Conservation (phyloP, 1,140 invertebrate genomes). For the Drosophila nebulosa region DNA sequence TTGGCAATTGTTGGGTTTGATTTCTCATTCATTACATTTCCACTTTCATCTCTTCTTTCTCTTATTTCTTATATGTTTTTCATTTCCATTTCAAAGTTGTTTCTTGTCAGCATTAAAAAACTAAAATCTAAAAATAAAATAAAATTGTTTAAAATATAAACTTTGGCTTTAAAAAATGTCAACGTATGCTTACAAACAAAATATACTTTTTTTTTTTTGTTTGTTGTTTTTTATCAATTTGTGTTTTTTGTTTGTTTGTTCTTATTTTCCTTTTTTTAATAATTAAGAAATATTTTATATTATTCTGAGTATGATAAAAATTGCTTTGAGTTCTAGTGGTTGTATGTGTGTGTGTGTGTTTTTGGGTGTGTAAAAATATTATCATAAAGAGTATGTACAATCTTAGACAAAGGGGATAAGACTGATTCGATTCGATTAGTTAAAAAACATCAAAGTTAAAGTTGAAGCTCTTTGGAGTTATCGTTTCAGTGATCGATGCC, state of each 20-base stretch:
- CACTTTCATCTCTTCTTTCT: not conserved
- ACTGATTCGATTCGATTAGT: slow-evolving; percentile 38
- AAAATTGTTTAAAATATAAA: slow-evolving; percentile 73
- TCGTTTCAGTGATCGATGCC: not conserved
- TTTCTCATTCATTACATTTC: slow-evolving; percentile 47
- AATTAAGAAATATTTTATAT: slow-evolving; percentile 38
- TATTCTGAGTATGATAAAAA: slow-evolving; percentile 56
- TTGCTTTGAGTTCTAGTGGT: slow-evolving; percentile 50
- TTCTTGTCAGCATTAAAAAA: slow-evolving; percentile 56
- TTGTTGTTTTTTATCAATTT: not conserved
- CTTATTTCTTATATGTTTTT: too few relatives aligned
- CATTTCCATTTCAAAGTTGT: slow-evolving; percentile 27
- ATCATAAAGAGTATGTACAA: slow-evolving; percentile 61
- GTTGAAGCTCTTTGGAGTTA: slow-evolving; percentile 55
- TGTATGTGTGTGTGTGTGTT: slow-evolving; percentile 39
- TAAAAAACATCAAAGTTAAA: slow-evolving; percentile 42
- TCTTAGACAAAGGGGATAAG: slow-evolving; percentile 38
- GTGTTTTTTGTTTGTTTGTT: not conserved
- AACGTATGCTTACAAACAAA: slow-evolving; percentile 55
- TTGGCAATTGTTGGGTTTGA: slow-evolving; percentile 81
- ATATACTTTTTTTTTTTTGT: slow-evolving; percentile 14
- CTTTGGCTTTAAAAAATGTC: slow-evolving; percentile 77
- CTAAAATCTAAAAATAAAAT: slow-evolving; percentile 50
- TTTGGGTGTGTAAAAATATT: slow-evolving; percentile 19
- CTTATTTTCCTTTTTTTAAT: not conserved